These are phyloP conservation scores for Paragorgia papillata DNA, from an alignment of 92 coral and sea anemone genomes.

Conservation along the genomic window DNA sequence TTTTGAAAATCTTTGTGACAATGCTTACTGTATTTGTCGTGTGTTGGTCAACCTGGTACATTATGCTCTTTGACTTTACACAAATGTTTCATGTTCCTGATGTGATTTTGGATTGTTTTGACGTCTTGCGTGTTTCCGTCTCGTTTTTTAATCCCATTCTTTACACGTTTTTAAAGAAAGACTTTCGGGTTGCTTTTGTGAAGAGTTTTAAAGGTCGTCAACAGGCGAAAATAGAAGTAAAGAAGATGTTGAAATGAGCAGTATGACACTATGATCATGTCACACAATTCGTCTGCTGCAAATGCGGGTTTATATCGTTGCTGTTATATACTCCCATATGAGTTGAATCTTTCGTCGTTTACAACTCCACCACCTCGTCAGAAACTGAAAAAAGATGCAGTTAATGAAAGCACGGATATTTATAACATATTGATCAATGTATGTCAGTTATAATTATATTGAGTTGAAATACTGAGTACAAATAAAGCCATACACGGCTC, in stretches of 20 bases:
- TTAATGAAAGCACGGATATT: too few species aligned
- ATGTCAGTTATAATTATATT: too few species aligned
- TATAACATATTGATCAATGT: too few species aligned
- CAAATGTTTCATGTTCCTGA: not conserved
- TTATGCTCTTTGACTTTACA: conserved; percentile 18
- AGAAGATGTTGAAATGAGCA: not conserved
- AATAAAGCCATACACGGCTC: too few species aligned
- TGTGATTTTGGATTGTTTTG: conserved; percentile 34
- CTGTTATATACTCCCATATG: too few species aligned
- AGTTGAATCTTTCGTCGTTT: too few species aligned
- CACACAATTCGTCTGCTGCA: too few species aligned
- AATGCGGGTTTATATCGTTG: too few species aligned
- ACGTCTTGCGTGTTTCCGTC: conserved; percentile 30
- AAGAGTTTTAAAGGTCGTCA: not conserved
- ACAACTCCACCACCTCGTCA: too few species aligned
- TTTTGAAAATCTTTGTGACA: conserved; percentile 23
- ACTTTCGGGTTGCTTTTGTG: conserved; percentile 28
- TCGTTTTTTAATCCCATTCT: conserved; percentile 35
- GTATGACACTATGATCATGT: too few species aligned
- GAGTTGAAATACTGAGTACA: too few species aligned
- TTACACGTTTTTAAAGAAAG: conserved; percentile 36
- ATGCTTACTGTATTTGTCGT: conserved; percentile 27
- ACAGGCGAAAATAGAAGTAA: not conserved
- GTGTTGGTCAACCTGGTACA: conserved; percentile 39
- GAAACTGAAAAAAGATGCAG: too few species aligned